Evolutionary conservation across 2,797 vertebrate species (phyloP), one percentile per base, ranked within the genome.

Genomic region (Momotus momota): DNA sequence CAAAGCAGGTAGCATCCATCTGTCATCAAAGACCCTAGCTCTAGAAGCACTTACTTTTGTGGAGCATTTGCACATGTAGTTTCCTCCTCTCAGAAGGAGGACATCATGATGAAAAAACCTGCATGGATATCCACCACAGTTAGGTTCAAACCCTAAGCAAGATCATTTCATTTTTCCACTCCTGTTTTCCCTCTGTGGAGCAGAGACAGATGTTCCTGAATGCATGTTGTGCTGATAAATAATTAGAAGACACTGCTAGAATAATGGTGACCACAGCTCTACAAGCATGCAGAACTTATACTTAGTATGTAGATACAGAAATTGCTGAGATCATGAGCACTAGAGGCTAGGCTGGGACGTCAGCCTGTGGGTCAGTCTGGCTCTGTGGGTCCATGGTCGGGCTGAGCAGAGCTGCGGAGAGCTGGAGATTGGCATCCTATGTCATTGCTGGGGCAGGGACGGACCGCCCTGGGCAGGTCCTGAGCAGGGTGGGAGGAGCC

Each of bases 341-440:
- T 27, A 31, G 31, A 49, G 8, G 22, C 16, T 25, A 26, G 12
- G 12, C 40, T 48, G 26, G 65, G 29, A 65, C 1, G 0, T 43
- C 41, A 35, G 18, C 15, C 41, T 41, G 19, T 29, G 67, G 31
- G 26, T n/a, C 46, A 57, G 49, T 33, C 33, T 3, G 3, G 41
- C 49, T 49, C 64, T 23, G 31, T 0, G 1, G 17, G 26, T 31
- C 48, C 33, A 5, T 18, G 38, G 33, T 19, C 0, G 1, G 33
- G 14, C 55, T 49, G 33, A 55, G 33, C 7, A 62, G 33, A 7
- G 48, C 35, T 43, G 15, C 9, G 26, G 13, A n/a, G 29, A 61
- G 25, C 29, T 48, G 29, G 16, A 55, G 25, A 26, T 5, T 3
- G 2, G 16, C 26, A 48, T 26, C 33, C 3, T 48, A 19, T 19